Conservation (phyloP, 92 coral and sea anemone species). For the Pocillopora meandrina region DNA sequence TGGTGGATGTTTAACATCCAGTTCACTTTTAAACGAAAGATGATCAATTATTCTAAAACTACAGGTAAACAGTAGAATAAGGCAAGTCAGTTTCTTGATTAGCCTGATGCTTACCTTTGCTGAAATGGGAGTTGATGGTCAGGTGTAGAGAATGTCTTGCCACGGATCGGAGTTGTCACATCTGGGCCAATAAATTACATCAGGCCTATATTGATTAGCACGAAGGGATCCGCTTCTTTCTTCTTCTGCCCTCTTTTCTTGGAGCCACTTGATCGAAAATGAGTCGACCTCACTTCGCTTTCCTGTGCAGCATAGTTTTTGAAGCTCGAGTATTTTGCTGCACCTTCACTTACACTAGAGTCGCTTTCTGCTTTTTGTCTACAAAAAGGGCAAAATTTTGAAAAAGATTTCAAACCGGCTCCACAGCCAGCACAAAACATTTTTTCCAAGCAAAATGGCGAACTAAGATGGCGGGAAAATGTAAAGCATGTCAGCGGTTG, state of each 20-base stretch:
- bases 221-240: slow-evolving; percentile 39
- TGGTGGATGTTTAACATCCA: too few species aligned
- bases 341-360: not conserved
- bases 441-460: not conserved
- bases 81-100: slow-evolving; percentile 3
- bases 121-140: slow-evolving; percentile 1
- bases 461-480: not conserved
- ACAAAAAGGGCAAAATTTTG: slow-evolving; percentile 31
- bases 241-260: slow-evolving; percentile 13
- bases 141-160: slow-evolving; percentile 16
- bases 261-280: slow-evolving; percentile 19
- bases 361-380: slow-evolving; percentile 10
- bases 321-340: slow-evolving; percentile 36
- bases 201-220: slow-evolving; percentile 32
- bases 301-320: slow-evolving; percentile 34
- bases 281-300: slow-evolving; percentile 35
- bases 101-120: slow-evolving; percentile 8
- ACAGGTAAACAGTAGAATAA: not conserved
- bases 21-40: too few species aligned
- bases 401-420: not conserved
- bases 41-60: not conserved
- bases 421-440: slow-evolving; percentile 47
- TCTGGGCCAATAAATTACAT: slow-evolving; percentile 27
- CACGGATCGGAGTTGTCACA: slow-evolving; percentile 24
- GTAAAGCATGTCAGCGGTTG: not conserved